These are phyloP conservation scores for Charaxes varanes DNA, from an alignment of 1,140 invertebrate species.

Conservation along the genomic window DNA sequence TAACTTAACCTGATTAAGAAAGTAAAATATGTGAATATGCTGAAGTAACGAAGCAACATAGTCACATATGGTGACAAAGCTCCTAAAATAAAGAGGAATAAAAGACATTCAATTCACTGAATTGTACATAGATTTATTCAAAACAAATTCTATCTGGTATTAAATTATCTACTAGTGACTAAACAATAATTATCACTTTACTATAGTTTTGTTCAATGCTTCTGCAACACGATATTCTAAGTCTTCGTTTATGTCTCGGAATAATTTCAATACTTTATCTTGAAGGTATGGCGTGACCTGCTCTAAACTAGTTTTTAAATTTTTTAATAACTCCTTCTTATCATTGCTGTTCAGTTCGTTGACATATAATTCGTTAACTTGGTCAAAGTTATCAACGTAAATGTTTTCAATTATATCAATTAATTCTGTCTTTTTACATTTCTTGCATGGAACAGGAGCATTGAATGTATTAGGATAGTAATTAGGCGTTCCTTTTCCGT, in stretches of 20 bases:
- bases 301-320: constrained; percentile 85
- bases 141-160: too few relatives aligned
- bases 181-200: too few relatives aligned
- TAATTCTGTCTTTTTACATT: constrained; percentile 63
- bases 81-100: too few relatives aligned
- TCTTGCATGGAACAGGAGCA: constrained; percentile 79
- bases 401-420: constrained; percentile 71
- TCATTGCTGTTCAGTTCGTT: constrained; percentile 85
- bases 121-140: too few relatives aligned
- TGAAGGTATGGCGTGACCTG: constrained; percentile 87
- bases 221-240: constrained; percentile 77
- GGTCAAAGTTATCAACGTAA: constrained; percentile 88
- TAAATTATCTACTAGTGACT: too few relatives aligned
- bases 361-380: constrained; percentile 85
- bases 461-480: constrained; percentile 96
- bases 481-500: constrained; percentile 88
- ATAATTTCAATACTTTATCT: constrained; percentile 83
- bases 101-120: too few relatives aligned
- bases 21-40: too few relatives aligned
- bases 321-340: constrained; percentile 82
- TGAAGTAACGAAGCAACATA: too few relatives aligned
- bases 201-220: background rate
- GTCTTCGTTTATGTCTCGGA: constrained; percentile 78
- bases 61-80: too few relatives aligned
- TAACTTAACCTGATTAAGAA: too few relatives aligned